Evolutionary conservation across 2,888 invertebrate species (phyloP), one percentile per base, ranked within the genome.

Genomic region (Cetonia aurata): DNA sequence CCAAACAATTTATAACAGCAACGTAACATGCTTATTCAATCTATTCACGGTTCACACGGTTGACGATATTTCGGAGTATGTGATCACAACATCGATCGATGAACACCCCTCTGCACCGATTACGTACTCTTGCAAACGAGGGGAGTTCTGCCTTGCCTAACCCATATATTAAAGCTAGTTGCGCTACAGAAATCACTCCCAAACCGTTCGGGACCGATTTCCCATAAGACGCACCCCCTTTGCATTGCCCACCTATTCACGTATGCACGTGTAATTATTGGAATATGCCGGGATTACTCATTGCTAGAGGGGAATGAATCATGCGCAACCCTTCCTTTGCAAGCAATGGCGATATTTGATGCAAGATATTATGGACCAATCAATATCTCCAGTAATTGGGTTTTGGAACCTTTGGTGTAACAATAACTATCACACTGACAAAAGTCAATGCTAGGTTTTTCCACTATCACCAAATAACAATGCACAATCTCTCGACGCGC

Each of bases 221-320:
- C 41, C 50, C 50, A 52, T 46, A 60, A 13, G 15, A 17, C 37
- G 33, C 50, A 37, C 62, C 62, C n/a, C 52, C 62, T 31, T 25
- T 17, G 37, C 41, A 12, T n/a, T 60, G 48, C 62, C 62, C 50
- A 52, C 33, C 50, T 50, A 41, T 65, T 37, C 37, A 37, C 37
- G 37, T 52, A 41, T 65, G 37, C 37, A 41, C 50, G 37, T 52
- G 37, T 65, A 65, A 65, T 65, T 65, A 65, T 65, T 50, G 50
- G 37, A 65, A 65, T 52, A 65, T 50, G 62, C n/a, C 62, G n/a
- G 19, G 48, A 13, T 65, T 65, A 65, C 62, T 65, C 62, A 46
- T 25, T 2, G 9, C 33, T 19, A 59, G 19, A n/a, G 42, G 60
- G 48, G 10, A 46, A 46, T 60, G 60, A 60, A 17, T 60, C 60